Base-by-base conservation (phyloP, 2,888 invertebrate species). In the Molorchus minor region DNA sequence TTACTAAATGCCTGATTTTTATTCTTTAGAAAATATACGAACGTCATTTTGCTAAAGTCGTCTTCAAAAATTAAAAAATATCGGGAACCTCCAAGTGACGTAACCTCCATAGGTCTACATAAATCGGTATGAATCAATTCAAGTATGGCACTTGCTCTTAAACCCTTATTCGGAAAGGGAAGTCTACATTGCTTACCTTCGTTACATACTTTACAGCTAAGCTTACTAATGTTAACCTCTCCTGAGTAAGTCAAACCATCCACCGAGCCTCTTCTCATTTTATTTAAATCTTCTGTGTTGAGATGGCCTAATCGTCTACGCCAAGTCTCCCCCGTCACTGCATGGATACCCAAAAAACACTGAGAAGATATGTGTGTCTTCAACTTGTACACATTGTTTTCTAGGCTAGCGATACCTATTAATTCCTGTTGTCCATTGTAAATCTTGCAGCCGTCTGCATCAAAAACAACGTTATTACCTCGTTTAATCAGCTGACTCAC, bases 281-380 rank as follows among this genome's bases (percentile, higher is more conserved):
- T 12, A 2, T 30, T 44, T 20, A 57, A 35, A 29, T 53, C 30
- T 33, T 30, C 36, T 5, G 25, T 21, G 33, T 62, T 62, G n/a
- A 62, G 29, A 20, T 62, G 59, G 17, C 59, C 59, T 15, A 62
- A 38, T 35, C 58, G 43, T 36, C 58, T 20, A 44, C 58, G 62
- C 58, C 58, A n/a, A n/a, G n/a, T n/a, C n/a, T n/a, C n/a, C n/a
- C n/a, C n/a, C n/a, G n/a, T n/a, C n/a, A n/a, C n/a, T 25, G 29
- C 8, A 25, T 25, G 29, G 29, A 8, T 25, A 25, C 29, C 8
- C 29, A 25, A 25, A 25, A 25, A 25, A 25, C 29, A 25, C 8
- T 25, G 29, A 25, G 29, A 8, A 25, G 29, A 25, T 25, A 25
- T 8, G 8, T 25, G 29, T 25, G 8, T 25, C 8, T n/a, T n/a